Base-by-base conservation (phyloP, 2,888 invertebrate species). In the Melanophora roralis region DNA sequence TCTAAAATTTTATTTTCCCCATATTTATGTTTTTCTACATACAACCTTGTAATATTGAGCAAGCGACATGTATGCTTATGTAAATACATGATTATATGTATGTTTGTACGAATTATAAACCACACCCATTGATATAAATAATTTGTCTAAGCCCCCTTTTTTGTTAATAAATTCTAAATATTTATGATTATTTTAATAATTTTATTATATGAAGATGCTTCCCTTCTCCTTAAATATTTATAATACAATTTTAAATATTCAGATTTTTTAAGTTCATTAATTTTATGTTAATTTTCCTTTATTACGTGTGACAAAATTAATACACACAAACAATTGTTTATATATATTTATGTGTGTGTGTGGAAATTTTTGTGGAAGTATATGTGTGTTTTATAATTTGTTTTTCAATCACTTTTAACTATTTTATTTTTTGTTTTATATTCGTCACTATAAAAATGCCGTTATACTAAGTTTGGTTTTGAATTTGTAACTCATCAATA, bases 201-300 rank as follows among this genome's bases (percentile, higher is more conserved):
- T 60, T 59, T 14, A 1, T 19, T 43, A 14, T 27, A 8, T 36
- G n/a, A n/a, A n/a, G n/a, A n/a, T n/a, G n/a, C n/a, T n/a, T n/a
- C n/a, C n/a, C n/a, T n/a, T n/a, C n/a, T n/a, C n/a, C n/a, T 45
- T 21, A 45, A 62, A 36, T 27, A 38, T 57, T 76, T 55, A 38
- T 57, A n/a, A 69, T 23, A 62, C 27, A 27, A 27, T 3, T 27
- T 38, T 49, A 71, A 53, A 36, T 45, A 59, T 57, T 47, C 1
- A 68, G 62, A 67, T 67, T 67, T 67, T 64, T 64, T n/a, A n/a
- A 68, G 59, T 19, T 62, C 68, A 57, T 68, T 40, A n/a, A 40
- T 32, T 78, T 53, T 73, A 74, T 78, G 64, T 45, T 64, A 74
- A 78, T 74, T 65, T 59, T 34, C 40, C 16, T 43, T 34, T 43